Evolutionary conservation across 2,797 vertebrate species (phyloP).

Genomic region (Sarcophilus harrisii): DNA sequence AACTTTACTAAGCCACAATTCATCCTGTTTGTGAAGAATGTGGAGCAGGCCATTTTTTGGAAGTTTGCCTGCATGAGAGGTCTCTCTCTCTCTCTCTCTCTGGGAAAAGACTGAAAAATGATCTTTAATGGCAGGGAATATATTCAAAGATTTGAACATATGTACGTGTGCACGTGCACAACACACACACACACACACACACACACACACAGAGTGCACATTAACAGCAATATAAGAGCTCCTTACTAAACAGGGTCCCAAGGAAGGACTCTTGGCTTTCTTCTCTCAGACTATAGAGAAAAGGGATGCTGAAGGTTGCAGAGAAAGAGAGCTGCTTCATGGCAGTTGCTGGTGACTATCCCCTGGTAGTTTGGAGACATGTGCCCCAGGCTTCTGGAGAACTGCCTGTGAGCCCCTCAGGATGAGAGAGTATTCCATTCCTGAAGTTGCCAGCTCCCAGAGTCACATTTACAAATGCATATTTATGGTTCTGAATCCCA

Average conservation of each 20-base stretch:
- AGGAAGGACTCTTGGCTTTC: slow-evolving; percentile 32
- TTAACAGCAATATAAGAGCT: slow-evolving; percentile 6
- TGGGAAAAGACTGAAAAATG: background rate
- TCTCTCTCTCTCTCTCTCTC: slow-evolving; percentile 7
- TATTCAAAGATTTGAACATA: slow-evolving; percentile 39
- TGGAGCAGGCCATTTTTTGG: background rate
- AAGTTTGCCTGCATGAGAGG: background rate
- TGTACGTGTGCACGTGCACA: too few species aligned
- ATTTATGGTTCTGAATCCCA: slow-evolving; percentile 76
- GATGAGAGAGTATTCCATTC: slow-evolving; percentile 32
- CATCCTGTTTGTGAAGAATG: slow-evolving; percentile 18
- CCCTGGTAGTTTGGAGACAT: background rate
- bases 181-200: accelerated
- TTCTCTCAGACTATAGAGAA: slow-evolving; percentile 2
- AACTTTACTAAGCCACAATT: background rate
- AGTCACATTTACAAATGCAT: slow-evolving; percentile 66
- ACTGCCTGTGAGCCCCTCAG: background rate
- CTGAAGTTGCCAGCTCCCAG: slow-evolving; percentile 62
- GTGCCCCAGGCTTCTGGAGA: slow-evolving; percentile 6
- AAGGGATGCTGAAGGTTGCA: background rate
- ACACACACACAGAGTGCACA: slow-evolving; percentile 35
- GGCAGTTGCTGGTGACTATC: background rate
- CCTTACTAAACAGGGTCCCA: slow-evolving; percentile 22
- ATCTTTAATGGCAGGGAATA: slow-evolving; percentile 28
- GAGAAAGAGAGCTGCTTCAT: slow-evolving; percentile 33